These are phyloP conservation scores for Crossoptilon crossoptilon DNA, from an alignment of 2,797 vertebrate species.

Conservation along the genomic window DNA sequence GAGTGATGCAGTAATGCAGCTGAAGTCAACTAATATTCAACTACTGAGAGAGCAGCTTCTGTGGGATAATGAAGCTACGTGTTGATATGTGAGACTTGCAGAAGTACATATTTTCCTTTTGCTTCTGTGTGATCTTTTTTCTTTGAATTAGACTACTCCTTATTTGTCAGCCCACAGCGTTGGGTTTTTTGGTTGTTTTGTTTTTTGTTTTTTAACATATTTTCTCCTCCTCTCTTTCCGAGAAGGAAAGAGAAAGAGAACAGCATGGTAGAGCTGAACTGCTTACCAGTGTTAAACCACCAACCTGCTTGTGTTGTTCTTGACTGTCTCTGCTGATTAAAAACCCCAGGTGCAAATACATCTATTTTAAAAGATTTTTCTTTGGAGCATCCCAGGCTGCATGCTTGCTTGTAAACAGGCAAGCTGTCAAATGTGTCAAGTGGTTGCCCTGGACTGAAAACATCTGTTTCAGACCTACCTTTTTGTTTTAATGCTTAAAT, in stretches of 20 bases:
- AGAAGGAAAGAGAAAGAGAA: background rate
- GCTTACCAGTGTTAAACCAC: background rate
- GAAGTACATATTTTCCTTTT: background rate
- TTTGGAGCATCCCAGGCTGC: background rate
- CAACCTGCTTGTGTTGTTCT: background rate
- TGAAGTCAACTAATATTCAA: background rate
- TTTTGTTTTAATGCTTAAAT: background rate
- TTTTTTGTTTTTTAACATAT: background rate
- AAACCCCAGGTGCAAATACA: background rate
- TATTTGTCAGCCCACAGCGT: background rate
- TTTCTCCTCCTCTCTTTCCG: background rate
- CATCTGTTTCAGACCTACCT: background rate
- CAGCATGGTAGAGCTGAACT: background rate
- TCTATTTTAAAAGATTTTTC: background rate
- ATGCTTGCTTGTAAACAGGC: background rate
- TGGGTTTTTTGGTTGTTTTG: background rate
- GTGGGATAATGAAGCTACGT: background rate
- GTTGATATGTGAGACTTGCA: background rate
- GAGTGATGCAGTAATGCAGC: background rate
- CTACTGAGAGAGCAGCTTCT: background rate
- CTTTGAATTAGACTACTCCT: background rate
- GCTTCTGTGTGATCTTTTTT: background rate
- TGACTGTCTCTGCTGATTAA: conserved; percentile 17
- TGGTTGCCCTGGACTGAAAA: background rate
- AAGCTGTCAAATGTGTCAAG: background rate